phyloP scores from a whole-genome alignment of 2,888 invertebrate species.

The Tanaodytes sp. region DNA sequence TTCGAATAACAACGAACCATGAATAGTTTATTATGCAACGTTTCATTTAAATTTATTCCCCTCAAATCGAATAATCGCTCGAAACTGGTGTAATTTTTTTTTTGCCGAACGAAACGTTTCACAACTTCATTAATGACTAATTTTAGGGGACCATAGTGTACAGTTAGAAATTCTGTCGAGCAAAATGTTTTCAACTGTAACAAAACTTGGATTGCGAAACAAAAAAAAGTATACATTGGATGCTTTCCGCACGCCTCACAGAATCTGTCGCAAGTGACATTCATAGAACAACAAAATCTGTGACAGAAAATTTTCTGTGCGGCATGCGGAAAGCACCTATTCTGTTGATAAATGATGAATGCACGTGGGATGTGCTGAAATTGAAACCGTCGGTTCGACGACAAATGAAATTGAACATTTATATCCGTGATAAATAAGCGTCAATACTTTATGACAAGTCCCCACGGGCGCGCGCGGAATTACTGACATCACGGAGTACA shows the following conservation, averaged over 20 bases:
- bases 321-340: too few species aligned
- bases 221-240: background rate
- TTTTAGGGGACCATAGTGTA: slow-evolving; percentile 41
- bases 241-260: too few species aligned
- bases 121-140: slow-evolving; percentile 19
- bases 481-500: slow-evolving; percentile 39
- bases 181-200: slow-evolving; percentile 6
- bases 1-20: slow-evolving; percentile 48
- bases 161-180: slow-evolving; percentile 4
- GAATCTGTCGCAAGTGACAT: too few species aligned
- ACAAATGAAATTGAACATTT: slow-evolving; percentile 44
- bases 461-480: slow-evolving; percentile 40
- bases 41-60: slow-evolving; percentile 36
- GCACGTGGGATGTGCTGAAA: slow-evolving; percentile 31
- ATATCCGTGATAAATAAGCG: slow-evolving; percentile 39
- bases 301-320: too few species aligned
- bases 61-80: slow-evolving; percentile 41
- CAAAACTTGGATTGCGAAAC: slow-evolving; percentile 9
- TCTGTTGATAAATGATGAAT: too few species aligned
- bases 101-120: slow-evolving; percentile 19
- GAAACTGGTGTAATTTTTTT: slow-evolving; percentile 23
- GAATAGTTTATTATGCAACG: slow-evolving; percentile 48
- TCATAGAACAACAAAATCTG: too few species aligned
- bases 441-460: slow-evolving; percentile 50
- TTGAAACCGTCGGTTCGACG: slow-evolving; percentile 36